Evolutionary conservation across 2,888 invertebrate species (phyloP).

Genomic region (Ceriagrion tenellum): DNA sequence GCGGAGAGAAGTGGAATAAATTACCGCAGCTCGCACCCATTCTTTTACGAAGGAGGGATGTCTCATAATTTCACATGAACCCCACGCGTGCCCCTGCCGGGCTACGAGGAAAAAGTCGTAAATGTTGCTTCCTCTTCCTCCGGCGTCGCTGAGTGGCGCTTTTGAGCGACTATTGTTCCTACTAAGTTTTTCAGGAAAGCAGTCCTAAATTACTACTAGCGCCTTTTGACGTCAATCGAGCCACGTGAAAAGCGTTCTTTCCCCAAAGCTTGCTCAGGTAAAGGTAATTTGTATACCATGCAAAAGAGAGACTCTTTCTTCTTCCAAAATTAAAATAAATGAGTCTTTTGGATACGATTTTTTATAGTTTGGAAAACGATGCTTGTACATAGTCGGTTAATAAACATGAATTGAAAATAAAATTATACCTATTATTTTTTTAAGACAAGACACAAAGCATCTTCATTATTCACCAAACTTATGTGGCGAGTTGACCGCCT

Average conservation of each 20-base stretch:
- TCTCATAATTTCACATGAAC: background rate
- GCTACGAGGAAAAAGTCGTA: background rate
- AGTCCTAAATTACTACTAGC: background rate
- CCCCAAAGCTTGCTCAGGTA: background rate
- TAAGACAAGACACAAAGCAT: too few species aligned
- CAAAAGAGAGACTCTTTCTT: background rate
- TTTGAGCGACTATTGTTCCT: background rate
- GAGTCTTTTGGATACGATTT: background rate
- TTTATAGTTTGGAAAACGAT: too few species aligned
- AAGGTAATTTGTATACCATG: background rate
- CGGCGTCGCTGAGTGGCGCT: background rate
- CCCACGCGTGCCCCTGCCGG: background rate
- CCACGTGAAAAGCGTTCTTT: background rate
- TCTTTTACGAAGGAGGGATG: background rate
- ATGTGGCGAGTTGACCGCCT: too few species aligned
- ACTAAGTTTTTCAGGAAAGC: background rate
- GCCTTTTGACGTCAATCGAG: background rate
- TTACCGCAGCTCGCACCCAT: background rate
- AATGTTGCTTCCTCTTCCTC: background rate
- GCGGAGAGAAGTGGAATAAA: background rate
- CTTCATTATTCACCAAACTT: background rate
- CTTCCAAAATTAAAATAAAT: background rate
- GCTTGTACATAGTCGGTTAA: too few species aligned
- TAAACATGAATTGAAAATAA: too few species aligned
- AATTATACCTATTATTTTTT: too few species aligned